Evolutionary conservation across 2,797 vertebrate genomes (phyloP), one percentile per base, ranked within the genome.

Genomic region (Takifugu ocellatus): DNA sequence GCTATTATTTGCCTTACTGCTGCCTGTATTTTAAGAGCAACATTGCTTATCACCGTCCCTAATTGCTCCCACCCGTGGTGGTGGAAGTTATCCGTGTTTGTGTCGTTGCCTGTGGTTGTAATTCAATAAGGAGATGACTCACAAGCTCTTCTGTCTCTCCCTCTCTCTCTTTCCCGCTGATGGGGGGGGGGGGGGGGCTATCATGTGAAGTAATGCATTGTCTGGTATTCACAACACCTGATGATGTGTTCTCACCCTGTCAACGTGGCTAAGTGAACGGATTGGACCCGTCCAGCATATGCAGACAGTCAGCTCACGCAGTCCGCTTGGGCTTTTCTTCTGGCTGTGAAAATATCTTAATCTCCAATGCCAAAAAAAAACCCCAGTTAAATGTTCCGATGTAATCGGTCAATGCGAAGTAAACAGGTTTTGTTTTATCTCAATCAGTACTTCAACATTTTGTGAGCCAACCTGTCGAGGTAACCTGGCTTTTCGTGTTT

Each of bases 1-100:
- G 55, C 78, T 81, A 81, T 87, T 86, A 88, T 86, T 86, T 83
- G 63, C 62, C 61, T 88, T 87, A 87, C 88, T 72, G 47, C 52
- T 49, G 39, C 50, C 59, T 70, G 73, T 75, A 81, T 87, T 89
- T 87, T 78, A 83, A 74, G 77, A 78, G 78, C 72, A 84, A 85
- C 45, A 64, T 72, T 85, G 77, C 74, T 85, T 83, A 84, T 84
- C 77, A 11, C 76, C 72, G 68, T 84, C 82, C 73, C 67, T 77
- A 74, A 83, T 80, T 86, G 79, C 72, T 81, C 67, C 74, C 83
- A 75, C 66, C 67, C 63, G 59, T 66, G 49, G 48, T 49, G 62
- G 72, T 70, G 72, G 66, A 75, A 72, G 61, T 68, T 72, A 83
- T 84, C 78, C 27, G 43, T 62, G 69, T 78, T 68, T 53, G 57